Evolutionary conservation across 2,888 invertebrate genomes (phyloP).

Genomic region (Leistus spinibarbis): DNA sequence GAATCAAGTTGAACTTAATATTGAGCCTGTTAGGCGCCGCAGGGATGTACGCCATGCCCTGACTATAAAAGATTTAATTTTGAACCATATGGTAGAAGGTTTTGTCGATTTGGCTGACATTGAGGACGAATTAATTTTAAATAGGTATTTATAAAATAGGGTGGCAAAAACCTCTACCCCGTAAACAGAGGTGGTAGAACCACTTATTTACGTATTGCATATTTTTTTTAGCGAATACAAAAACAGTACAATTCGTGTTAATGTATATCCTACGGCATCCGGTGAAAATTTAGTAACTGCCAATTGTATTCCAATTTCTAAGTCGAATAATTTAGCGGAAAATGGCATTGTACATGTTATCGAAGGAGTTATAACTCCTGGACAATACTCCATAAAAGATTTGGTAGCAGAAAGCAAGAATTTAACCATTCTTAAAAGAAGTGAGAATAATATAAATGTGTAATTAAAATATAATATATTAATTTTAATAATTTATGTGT

Average conservation of each 20-base stretch:
- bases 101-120: constrained; percentile 63
- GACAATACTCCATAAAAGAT: constrained; percentile 62
- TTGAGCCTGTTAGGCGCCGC: constrained; percentile 46
- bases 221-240: constrained; percentile 52
- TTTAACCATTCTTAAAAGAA: constrained; percentile 63
- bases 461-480: not conserved
- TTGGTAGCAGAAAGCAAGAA: constrained; percentile 64
- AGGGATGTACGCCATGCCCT: constrained; percentile 50
- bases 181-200: no score
- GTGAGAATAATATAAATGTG: constrained; percentile 48
- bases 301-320: constrained; percentile 69
- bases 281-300: constrained; percentile 63
- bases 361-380: constrained; percentile 64
- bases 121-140: constrained; percentile 62
- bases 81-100: constrained; percentile 65
- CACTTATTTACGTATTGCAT: no score
- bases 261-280: constrained; percentile 61
- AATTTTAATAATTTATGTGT: constrained; percentile 34
- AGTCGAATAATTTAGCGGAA: constrained; percentile 66
- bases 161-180: not conserved
- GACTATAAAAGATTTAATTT: constrained; percentile 59
- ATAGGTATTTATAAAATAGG: constrained; percentile 48
- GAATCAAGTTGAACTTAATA: constrained; percentile 58
- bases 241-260: constrained; percentile 63
- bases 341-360: constrained; percentile 72